phyloP scores from a whole-genome alignment of 2,888 invertebrate species.

The Cotesia congregata region DNA sequence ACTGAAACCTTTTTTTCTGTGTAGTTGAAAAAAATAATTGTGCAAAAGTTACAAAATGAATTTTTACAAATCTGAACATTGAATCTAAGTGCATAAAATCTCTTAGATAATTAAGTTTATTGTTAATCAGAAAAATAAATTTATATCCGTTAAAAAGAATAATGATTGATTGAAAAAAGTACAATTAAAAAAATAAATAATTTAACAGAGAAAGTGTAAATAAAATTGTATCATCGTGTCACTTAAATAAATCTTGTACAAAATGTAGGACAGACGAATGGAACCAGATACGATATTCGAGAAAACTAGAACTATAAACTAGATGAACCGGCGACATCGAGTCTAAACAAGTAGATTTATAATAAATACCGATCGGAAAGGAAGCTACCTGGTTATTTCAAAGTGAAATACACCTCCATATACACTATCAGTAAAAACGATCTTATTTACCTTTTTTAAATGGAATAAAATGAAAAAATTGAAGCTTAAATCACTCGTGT shows the following conservation, averaged over 20 bases:
- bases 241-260: constrained; percentile 8
- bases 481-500: background rate
- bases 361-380: background rate
- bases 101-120: too few relatives aligned
- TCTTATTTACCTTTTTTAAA: too few relatives aligned
- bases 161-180: background rate
- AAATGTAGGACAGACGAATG: constrained; percentile 39
- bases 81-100: too few relatives aligned
- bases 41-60: too few relatives aligned
- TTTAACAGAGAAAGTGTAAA: constrained; percentile 37
- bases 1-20: too few relatives aligned
- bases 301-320: background rate
- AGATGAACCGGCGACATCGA: constrained; percentile 31
- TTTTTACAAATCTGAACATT: too few relatives aligned
- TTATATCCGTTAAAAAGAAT: too few relatives aligned
- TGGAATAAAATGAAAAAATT: background rate
- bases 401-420: constrained; percentile 12
- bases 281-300: constrained; percentile 21
- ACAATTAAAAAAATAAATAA: background rate
- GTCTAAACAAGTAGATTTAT: constrained; percentile 31
- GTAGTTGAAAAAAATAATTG: too few relatives aligned
- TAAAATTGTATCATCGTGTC: background rate
- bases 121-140: too few relatives aligned
- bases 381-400: background rate
- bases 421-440: background rate